phyloP scores from a whole-genome alignment of 2,113 vertebrate genomes.

The Cynoglossus semilaevis region DNA sequence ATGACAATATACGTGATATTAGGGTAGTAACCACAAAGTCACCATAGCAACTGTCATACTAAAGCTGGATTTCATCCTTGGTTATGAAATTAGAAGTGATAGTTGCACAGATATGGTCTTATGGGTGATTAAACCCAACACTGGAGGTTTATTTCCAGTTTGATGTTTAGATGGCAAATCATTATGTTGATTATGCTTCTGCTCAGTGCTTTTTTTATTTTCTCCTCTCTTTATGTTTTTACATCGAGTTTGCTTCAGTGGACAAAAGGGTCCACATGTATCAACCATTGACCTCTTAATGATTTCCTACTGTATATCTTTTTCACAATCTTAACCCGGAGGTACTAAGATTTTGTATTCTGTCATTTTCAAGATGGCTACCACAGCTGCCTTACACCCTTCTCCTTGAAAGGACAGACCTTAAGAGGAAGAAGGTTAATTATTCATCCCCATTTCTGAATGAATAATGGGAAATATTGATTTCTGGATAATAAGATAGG shows the following conservation, averaged over 20 bases:
- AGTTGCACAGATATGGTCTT: constrained; percentile 49
- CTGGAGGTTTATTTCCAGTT: constrained; percentile 47
- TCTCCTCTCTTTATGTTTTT: background rate
- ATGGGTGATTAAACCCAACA: constrained; percentile 53
- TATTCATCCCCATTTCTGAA: constrained; percentile 52
- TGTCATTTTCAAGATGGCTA: constrained; percentile 42
- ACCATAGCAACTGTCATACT: constrained; percentile 74
- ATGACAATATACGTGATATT: constrained; percentile 56
- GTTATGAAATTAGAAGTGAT: constrained; percentile 34
- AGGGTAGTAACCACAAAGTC: constrained; percentile 59
- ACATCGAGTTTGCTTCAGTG: background rate
- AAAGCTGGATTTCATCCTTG: constrained; percentile 46
- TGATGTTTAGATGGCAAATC: constrained; percentile 24
- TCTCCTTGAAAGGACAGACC: constrained; percentile 23
- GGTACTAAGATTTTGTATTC: constrained; percentile 5
- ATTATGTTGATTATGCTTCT: constrained; percentile 17
- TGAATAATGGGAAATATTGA: constrained; percentile 61
- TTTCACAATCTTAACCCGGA: background rate
- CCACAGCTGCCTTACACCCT: constrained; percentile 19
- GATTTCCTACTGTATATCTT: background rate
- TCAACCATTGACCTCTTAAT: background rate
- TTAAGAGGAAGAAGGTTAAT: constrained; percentile 42
- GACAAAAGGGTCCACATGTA: background rate
- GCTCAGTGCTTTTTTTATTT: background rate
- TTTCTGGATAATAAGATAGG: constrained; percentile 34